phyloP scores from a whole-genome alignment of 2,888 invertebrate species.

The Drymonia ruficornis region DNA sequence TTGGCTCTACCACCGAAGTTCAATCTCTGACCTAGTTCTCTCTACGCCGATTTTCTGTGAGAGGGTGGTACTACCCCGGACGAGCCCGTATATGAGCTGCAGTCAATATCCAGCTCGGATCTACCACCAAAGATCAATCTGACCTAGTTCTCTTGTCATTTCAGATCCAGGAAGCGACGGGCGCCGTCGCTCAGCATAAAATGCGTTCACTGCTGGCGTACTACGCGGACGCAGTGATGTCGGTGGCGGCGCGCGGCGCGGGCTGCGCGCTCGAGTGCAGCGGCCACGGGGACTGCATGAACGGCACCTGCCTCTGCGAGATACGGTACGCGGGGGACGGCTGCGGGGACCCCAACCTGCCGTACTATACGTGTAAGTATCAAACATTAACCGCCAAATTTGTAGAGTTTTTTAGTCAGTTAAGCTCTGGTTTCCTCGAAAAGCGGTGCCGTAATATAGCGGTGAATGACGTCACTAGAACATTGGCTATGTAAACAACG shows the following conservation, averaged over 20 bases:
- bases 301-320: slow-evolving; percentile 96
- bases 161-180: slow-evolving; percentile 59
- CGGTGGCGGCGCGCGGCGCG: slow-evolving; percentile 69
- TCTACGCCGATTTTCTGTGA: no score
- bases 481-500: no score
- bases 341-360: slow-evolving; percentile 93
- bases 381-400: not conserved
- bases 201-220: slow-evolving; percentile 80
- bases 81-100: no score
- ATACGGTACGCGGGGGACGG: slow-evolving; percentile 93
- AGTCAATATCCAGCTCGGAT: no score
- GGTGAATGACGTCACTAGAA: no score
- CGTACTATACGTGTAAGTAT: slow-evolving; percentile 83
- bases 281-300: slow-evolving; percentile 95
- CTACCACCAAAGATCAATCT: no score
- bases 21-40: no score
- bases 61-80: no score
- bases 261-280: slow-evolving; percentile 92
- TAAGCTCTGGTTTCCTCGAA: no score
- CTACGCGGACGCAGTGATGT: slow-evolving; percentile 79
- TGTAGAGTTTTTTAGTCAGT: no score
- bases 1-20: no score
- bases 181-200: slow-evolving; percentile 61
- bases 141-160: slow-evolving; percentile 27
- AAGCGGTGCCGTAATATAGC: no score